A percentile compares a stretch with the other conserved stretches of the same genome.
phyloP scores from a whole-genome alignment of 1,140 invertebrate genomes.

The Hyles vespertilio region DNA sequence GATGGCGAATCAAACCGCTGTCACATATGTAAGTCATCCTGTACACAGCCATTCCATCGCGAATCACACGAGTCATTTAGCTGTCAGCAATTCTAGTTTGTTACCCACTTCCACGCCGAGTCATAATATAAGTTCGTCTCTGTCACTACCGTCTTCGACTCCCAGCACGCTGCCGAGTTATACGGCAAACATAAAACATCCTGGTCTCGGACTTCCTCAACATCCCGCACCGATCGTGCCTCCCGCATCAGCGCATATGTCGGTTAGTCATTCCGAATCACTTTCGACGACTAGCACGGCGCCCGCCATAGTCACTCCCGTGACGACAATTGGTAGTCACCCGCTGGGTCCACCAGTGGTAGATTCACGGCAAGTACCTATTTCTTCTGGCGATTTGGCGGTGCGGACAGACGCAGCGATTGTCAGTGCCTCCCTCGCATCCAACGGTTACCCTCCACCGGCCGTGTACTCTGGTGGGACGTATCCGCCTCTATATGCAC shows the following conservation, averaged over 20 bases:
- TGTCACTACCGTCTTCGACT: constrained; percentile 40
- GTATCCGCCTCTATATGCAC: constrained; percentile 84
- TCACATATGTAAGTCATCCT: constrained; percentile 45
- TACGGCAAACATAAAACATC: constrained; percentile 50
- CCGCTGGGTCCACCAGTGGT: constrained; percentile 38
- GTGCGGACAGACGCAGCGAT: constrained; percentile 37
- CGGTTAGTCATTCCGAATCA: constrained; percentile 43
- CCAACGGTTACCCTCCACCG: constrained; percentile 59
- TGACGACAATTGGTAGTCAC: constrained; percentile 34
- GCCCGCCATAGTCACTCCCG: constrained; percentile 36
- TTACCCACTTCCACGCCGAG: constrained; percentile 46
- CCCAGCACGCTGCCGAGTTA: constrained; percentile 33
- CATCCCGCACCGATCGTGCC: constrained; percentile 35
- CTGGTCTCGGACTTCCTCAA: constrained; percentile 42
- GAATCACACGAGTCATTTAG: constrained; percentile 44
- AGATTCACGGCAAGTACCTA: constrained; percentile 44
- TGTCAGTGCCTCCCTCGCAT: constrained; percentile 37
- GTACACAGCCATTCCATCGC: constrained; percentile 58
- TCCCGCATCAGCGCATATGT: constrained; percentile 42
- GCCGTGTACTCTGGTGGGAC: constrained; percentile 78
- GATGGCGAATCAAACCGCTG: constrained; percentile 34
- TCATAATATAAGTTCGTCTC: constrained; percentile 41
- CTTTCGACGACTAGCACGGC: constrained; percentile 37
- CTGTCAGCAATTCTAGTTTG: constrained; percentile 42
- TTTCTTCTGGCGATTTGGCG: constrained; percentile 37